These are phyloP conservation scores for Furcifer pardalis DNA, from an alignment of 2,797 vertebrate genomes.

Conservation along the genomic window DNA sequence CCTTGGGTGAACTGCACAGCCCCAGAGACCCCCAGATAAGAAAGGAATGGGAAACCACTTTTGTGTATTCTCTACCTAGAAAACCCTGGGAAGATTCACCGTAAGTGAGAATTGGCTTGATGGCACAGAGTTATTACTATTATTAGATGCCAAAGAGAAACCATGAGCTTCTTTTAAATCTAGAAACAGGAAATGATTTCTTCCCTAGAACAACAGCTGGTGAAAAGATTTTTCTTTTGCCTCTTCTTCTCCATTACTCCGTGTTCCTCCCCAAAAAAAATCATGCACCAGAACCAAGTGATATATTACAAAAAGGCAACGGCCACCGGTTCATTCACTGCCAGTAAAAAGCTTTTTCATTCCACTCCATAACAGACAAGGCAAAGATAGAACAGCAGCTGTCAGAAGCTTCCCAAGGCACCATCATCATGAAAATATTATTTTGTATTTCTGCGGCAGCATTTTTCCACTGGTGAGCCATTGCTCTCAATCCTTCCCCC, in stretches of 20 bases:
- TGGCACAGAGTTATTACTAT: too few species aligned
- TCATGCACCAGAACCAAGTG: neutral
- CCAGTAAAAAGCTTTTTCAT: neutral
- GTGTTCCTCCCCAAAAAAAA: neutral
- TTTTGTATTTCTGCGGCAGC: constrained; percentile 13
- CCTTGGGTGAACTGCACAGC: too few species aligned
- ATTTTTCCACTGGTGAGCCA: constrained; percentile 53
- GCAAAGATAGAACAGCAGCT: constrained; percentile 55
- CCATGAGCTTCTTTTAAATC: fast-evolving
- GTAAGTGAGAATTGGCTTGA: too few species aligned
- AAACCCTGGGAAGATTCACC: too few species aligned
- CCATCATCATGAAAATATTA: constrained; percentile 27
- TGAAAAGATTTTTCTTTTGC: neutral
- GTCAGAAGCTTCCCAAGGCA: constrained; percentile 54
- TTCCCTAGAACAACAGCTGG: neutral
- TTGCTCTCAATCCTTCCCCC: constrained; percentile 46
- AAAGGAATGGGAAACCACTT: too few species aligned
- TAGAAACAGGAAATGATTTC: neutral
- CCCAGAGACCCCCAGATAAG: too few species aligned
- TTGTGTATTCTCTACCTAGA: too few species aligned
- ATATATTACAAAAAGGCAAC: neutral
- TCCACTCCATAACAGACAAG: constrained; percentile 29
- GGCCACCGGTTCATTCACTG: constrained; percentile 7
- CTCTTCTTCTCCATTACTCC: fast-evolving
- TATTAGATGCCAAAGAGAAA: fast-evolving